phyloP scores from a whole-genome alignment of 2,797 vertebrate species.

The Rhadinocentrus ornatus region DNA sequence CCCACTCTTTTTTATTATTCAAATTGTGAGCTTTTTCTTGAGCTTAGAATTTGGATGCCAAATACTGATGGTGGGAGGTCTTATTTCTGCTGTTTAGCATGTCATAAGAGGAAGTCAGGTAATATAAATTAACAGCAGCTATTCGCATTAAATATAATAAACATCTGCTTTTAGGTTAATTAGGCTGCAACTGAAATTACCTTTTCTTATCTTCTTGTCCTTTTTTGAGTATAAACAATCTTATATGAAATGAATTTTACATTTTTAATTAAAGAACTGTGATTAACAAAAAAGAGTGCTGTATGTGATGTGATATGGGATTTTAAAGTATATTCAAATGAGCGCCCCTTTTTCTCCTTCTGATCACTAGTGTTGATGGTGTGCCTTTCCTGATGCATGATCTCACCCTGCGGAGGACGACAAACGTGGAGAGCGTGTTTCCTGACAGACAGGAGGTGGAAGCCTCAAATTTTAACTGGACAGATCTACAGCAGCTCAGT shows the following conservation, averaged over 20 bases:
- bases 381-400: constrained; percentile 96
- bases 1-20: constrained; percentile 13
- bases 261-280: background rate
- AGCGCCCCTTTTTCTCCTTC: background rate
- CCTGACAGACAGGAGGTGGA: constrained; percentile 82
- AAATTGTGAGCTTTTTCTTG: constrained; percentile 4
- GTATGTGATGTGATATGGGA: background rate
- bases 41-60: constrained; percentile 39
- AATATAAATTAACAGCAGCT: background rate
- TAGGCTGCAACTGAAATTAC: background rate
- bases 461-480: constrained; percentile 93
- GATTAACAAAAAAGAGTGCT: background rate
- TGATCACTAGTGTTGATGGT: constrained; percentile 86
- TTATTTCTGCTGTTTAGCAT: background rate
- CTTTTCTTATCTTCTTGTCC: background rate
- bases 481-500: constrained; percentile 89
- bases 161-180: constrained; percentile 6
- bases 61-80: constrained; percentile 2
- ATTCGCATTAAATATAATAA: constrained; percentile 6
- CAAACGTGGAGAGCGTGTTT: constrained; percentile 86
- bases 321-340: background rate
- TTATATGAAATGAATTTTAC: background rate
- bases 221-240: background rate
- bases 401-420: constrained; percentile 89
- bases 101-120: constrained; percentile 1